Conservation (phyloP, 2,113 vertebrate genomes). For the Elachura formosa region DNA sequence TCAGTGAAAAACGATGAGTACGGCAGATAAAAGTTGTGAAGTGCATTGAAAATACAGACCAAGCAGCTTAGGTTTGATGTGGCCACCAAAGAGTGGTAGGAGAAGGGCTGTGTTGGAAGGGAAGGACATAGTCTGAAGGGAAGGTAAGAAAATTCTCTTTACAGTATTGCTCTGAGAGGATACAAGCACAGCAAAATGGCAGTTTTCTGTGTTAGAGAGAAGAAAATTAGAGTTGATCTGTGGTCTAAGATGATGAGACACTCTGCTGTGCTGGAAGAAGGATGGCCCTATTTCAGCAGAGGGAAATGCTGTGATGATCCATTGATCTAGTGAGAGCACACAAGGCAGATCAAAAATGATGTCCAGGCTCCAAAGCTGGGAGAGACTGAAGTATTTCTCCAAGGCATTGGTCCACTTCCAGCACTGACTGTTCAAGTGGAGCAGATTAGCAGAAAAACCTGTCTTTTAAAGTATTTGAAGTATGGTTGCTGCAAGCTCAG, state of each 20-base stretch:
- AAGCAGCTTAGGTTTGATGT: neutral
- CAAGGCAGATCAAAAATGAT: neutral
- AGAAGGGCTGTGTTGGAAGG: neutral
- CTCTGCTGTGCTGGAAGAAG: neutral
- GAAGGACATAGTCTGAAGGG: neutral
- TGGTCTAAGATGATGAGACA: neutral
- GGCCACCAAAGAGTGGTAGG: neutral
- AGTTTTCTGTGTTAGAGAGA: neutral
- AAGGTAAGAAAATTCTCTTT: neutral
- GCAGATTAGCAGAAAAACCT: neutral
- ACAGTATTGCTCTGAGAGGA: neutral
- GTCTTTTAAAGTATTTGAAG: neutral
- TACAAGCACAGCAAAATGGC: neutral
- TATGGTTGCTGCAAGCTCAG: neutral
- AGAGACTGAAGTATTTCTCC: constrained; percentile 7
- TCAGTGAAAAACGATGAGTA: neutral
- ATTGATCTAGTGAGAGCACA: neutral
- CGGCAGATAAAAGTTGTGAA: neutral
- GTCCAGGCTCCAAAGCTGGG: neutral
- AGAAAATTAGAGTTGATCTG: constrained; percentile 24
- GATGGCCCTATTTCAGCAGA: neutral
- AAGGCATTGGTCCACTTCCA: neutral
- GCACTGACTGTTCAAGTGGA: neutral
- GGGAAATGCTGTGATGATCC: neutral
- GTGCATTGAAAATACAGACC: neutral